phyloP scores from a whole-genome alignment of 2,888 invertebrate genomes.

The Leptinotarsa juncta region DNA sequence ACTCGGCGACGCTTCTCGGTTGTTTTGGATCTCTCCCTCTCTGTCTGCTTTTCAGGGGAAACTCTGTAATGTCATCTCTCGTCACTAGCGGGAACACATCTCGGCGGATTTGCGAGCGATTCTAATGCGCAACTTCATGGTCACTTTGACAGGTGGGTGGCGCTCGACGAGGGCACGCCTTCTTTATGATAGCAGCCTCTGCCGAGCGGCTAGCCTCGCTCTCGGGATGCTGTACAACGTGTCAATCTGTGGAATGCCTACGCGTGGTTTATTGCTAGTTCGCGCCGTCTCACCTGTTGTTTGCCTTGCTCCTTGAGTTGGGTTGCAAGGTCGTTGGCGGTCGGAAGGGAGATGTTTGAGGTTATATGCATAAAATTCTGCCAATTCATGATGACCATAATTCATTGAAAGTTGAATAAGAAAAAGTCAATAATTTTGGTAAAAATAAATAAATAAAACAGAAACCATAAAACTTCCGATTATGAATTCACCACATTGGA shows the following conservation, averaged over 20 bases:
- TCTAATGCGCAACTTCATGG: conserved; percentile 64
- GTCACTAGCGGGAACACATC: conserved; percentile 63
- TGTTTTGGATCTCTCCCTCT: conserved; percentile 47
- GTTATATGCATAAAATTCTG: neutral
- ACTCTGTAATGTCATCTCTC: conserved; percentile 62
- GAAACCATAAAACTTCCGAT: too few relatives aligned
- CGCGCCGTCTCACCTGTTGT: conserved; percentile 51
- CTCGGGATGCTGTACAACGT: conserved; percentile 51
- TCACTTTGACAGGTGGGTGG: conserved; percentile 66
- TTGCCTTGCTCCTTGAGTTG: conserved; percentile 31
- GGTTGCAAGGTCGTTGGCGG: conserved; percentile 25
- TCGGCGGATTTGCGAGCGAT: conserved; percentile 53
- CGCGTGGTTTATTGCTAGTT: conserved; percentile 54
- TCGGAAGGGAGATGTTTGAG: neutral
- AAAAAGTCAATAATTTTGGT: too few relatives aligned
- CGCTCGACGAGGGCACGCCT: conserved; percentile 54
- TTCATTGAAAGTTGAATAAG: neutral
- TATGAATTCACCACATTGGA: too few relatives aligned
- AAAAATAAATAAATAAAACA: too few relatives aligned
- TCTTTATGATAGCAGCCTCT: conserved; percentile 60
- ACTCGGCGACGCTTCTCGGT: conserved; percentile 55
- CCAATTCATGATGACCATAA: neutral
- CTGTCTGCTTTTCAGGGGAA: conserved; percentile 31
- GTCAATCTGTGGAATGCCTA: conserved; percentile 52
- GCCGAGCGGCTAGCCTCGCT: conserved; percentile 59